These are phyloP conservation scores for Cantharis nigra DNA, from an alignment of 2,888 invertebrate species.

Conservation along the genomic window DNA sequence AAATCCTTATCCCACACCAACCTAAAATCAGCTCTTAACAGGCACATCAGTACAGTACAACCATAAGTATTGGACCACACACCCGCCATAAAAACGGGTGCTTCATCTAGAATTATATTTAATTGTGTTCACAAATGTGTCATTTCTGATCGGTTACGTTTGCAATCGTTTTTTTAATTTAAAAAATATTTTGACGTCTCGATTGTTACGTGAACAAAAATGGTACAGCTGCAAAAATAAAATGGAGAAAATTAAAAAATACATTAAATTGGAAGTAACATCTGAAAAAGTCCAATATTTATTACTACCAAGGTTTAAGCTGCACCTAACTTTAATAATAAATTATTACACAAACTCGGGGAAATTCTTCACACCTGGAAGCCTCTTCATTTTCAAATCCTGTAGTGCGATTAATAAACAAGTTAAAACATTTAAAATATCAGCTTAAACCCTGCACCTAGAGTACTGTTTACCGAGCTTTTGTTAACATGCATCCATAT, in stretches of 20 bases:
- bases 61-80: constrained; percentile 52
- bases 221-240: constrained; percentile 12
- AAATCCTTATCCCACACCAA: constrained; percentile 68
- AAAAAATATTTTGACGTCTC: neutral
- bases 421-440: constrained; percentile 7
- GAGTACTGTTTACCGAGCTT: constrained; percentile 50
- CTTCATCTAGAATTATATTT: constrained; percentile 16
- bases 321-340: constrained; percentile 31
- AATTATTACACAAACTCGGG: neutral
- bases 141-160: constrained; percentile 9
- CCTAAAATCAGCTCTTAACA: constrained; percentile 55
- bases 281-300: constrained; percentile 55
- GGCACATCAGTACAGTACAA: constrained; percentile 53
- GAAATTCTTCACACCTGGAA: neutral
- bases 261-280: constrained; percentile 7
- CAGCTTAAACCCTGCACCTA: constrained; percentile 53
- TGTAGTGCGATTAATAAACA: neutral
- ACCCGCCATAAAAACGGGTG: constrained; percentile 10
- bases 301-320: constrained; percentile 56
- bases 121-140: constrained; percentile 3
- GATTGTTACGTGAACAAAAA: neutral
- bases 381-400: neutral
- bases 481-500: constrained; percentile 31
- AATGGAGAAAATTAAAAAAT: neutral
- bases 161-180: neutral